These are phyloP conservation scores for Neogobius melanostomus DNA, from an alignment of 2,113 vertebrate genomes.

Conservation along the genomic window DNA sequence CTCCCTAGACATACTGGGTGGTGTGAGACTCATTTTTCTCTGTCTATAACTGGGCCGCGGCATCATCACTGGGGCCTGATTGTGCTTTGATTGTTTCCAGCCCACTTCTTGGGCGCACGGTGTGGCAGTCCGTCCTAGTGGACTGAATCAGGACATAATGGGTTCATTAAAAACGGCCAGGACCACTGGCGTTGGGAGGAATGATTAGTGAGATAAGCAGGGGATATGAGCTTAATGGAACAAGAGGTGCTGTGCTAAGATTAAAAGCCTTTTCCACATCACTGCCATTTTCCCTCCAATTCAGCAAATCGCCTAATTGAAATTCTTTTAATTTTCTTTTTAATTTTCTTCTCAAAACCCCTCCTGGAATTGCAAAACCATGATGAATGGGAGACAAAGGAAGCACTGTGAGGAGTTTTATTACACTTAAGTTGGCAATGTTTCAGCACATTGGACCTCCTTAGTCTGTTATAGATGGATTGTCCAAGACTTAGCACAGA, in stretches of 20 bases:
- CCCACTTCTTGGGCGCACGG: constrained; percentile 49
- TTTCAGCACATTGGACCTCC: constrained; percentile 26
- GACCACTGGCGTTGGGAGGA: constrained; percentile 67
- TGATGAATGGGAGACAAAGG: constrained; percentile 56
- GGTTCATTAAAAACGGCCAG: constrained; percentile 74
- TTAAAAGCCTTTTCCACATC: constrained; percentile 77
- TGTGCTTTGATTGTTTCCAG: constrained; percentile 67
- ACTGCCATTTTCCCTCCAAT: constrained; percentile 68
- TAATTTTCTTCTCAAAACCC: constrained; percentile 68
- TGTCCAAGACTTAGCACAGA: constrained; percentile 19
- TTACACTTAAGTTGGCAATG: constrained; percentile 39
- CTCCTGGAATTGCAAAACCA: constrained; percentile 54
- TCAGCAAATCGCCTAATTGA: constrained; percentile 74
- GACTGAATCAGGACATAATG: constrained; percentile 73
- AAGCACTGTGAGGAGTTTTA: constrained; percentile 33
- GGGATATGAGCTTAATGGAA: constrained; percentile 72
- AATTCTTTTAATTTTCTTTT: constrained; percentile 76
- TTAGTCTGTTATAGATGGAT: constrained; percentile 14
- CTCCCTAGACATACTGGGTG: constrained; percentile 22
- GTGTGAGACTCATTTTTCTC: constrained; percentile 38
- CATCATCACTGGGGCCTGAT: constrained; percentile 33
- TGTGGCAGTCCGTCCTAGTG: constrained; percentile 52
- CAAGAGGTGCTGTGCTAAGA: constrained; percentile 70
- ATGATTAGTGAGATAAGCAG: constrained; percentile 76
- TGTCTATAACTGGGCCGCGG: constrained; percentile 34